Base-by-base conservation (phyloP, 2,113 vertebrate species). In the Laticauda colubrina region DNA sequence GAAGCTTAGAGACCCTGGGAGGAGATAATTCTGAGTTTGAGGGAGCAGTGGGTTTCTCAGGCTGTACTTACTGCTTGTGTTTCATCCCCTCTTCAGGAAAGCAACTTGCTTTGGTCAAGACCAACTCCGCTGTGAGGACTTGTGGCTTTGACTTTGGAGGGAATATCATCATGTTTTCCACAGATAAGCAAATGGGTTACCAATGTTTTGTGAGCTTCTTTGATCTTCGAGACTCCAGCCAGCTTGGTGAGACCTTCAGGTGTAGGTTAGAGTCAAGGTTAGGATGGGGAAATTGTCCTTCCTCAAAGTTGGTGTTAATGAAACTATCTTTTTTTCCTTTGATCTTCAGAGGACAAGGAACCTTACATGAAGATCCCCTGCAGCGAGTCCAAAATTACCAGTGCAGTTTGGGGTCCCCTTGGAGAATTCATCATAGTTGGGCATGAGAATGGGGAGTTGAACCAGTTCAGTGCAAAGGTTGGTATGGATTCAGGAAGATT, bases 121-220 rank as follows among this genome's bases (percentile, higher is more conserved):
- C 99, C 94, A 99, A 98, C 97, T 99, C 99, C 0, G 99, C 99
- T 0, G 99, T 99, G 24, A 98, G 99, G 87, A 99, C 99, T 0
- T 99, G 99, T 0, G 99, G 99, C 92, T 99, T 99, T 51, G 99
- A 99, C 97, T 99, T 99, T 15, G 99, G 99, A 4, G 99, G 99
- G 23, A 99, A 99, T 96, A 99, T 99, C 97, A 98, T 99, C 97
- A 99, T 99, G 99, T 99, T 99, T 92, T 99, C 99, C 93, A 99
- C 99, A 0, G 99, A 99, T 96, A 99, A 99, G 94, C 99, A 99
- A 98, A 99, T 99, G 99, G 99, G 99, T 0, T 99, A 99, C 96
- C 98, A 99, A 97, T 99, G 99, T 89, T 99, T 97, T 5, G 98
- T 99, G 91, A 99, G 98, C 98, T 99, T 98, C 97, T 99, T 99